phyloP scores from a whole-genome alignment of 2,797 vertebrate species.

The Neosilurus hyrtlii region DNA sequence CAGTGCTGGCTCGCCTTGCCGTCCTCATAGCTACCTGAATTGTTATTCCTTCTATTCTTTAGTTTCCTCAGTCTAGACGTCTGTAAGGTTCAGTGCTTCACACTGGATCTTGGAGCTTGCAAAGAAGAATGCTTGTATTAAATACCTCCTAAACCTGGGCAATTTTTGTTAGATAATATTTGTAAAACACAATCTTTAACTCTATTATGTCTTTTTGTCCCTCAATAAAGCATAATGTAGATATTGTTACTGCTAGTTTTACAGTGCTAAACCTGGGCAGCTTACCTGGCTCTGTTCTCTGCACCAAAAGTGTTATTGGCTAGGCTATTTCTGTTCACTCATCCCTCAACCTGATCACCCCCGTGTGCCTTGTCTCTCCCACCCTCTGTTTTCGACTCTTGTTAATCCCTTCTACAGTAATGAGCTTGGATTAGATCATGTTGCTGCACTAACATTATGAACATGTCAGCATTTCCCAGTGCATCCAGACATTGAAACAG shows the following conservation, averaged over 20 bases:
- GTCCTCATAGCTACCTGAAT: constrained; percentile 68
- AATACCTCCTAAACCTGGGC: not conserved
- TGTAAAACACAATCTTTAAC: not conserved
- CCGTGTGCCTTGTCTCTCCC: constrained; percentile 28
- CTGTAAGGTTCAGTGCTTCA: constrained; percentile 24
- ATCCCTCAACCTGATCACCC: constrained; percentile 55
- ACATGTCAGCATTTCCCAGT: constrained; percentile 49
- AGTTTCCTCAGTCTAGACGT: constrained; percentile 59
- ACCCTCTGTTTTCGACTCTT: constrained; percentile 18
- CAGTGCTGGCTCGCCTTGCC: constrained; percentile 69
- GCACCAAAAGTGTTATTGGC: constrained; percentile 57
- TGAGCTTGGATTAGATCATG: constrained; percentile 54
- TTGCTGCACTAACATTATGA: constrained; percentile 57
- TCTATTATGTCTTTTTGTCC: not conserved
- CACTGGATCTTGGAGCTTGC: not conserved
- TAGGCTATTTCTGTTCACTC: constrained; percentile 67
- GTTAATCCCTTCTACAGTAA: constrained; percentile 53
- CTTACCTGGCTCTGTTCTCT: constrained; percentile 45
- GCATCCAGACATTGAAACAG: constrained; percentile 18
- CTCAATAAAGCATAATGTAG: not conserved
- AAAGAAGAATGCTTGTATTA: not conserved
- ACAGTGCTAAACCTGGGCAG: constrained; percentile 30
- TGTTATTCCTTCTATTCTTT: constrained; percentile 56
- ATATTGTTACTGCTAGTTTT: not conserved
- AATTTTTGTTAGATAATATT: not conserved